phyloP scores from a whole-genome alignment of 2,888 invertebrate genomes.

The Deilephila elpenor region DNA sequence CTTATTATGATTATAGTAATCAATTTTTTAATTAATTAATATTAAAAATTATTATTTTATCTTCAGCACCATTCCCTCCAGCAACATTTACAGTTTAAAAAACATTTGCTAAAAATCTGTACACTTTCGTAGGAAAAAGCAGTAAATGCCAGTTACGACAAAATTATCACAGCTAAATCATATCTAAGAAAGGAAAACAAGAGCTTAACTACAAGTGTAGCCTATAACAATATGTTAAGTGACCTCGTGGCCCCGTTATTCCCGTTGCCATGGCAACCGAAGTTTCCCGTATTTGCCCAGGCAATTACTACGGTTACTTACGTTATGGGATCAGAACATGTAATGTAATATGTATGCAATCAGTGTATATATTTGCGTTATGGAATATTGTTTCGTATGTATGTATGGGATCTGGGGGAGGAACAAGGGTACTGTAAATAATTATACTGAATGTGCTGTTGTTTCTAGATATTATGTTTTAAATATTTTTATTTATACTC shows the following conservation, averaged over 20 bases:
- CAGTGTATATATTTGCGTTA: constrained; percentile 12
- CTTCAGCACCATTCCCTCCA: background rate
- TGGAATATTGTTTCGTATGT: background rate
- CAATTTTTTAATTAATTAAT: too few species aligned
- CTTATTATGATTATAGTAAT: too few species aligned
- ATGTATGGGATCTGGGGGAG: background rate
- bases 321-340: constrained; percentile 15
- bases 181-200: constrained; percentile 15
- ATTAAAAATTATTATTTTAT: too few species aligned
- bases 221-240: constrained; percentile 26
- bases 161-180: constrained; percentile 16
- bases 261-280: constrained; percentile 14
- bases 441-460: background rate
- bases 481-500: too few species aligned
- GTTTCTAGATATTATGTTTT: too few species aligned
- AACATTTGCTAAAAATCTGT: background rate
- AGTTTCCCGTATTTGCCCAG: constrained; percentile 25
- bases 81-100: background rate
- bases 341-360: constrained; percentile 25
- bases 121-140: background rate
- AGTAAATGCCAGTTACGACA: background rate
- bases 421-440: background rate
- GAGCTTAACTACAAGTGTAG: background rate
- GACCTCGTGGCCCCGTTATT: constrained; percentile 21
- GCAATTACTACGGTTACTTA: constrained; percentile 14